A percentile compares a stretch with the other conserved stretches of the same genome.
phyloP scores from a whole-genome alignment of 2,113 vertebrate species.

The Cricetomys ansorgei region DNA sequence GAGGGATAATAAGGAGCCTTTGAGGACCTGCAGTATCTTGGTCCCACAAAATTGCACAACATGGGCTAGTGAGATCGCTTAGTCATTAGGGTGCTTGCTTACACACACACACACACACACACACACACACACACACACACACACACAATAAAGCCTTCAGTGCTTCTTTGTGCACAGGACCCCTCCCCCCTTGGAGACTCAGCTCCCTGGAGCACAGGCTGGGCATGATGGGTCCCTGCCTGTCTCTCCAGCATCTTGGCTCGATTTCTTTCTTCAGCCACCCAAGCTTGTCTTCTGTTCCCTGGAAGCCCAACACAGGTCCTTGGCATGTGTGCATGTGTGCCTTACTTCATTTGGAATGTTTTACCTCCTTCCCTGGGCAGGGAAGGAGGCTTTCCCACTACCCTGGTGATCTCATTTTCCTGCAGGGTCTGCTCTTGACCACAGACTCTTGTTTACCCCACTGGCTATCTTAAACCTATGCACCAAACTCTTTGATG shows the following conservation, averaged over 20 bases:
- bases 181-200: neutral
- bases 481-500: fast-evolving
- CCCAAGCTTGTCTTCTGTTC: neutral
- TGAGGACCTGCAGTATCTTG: neutral
- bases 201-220: too few relatives aligned
- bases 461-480: neutral
- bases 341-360: neutral
- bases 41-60: too few relatives aligned
- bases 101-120: neutral
- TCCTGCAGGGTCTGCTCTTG: neutral
- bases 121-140: neutral
- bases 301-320: neutral
- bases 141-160: neutral
- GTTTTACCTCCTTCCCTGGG: too few relatives aligned
- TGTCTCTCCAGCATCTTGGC: fast-evolving
- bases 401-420: neutral
- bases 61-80: neutral
- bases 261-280: neutral
- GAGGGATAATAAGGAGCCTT: fast-evolving
- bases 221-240: fast-evolving
- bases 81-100: too few relatives aligned
- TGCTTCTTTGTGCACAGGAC: neutral
- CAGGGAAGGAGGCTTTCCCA: fast-evolving
- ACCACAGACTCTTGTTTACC: too few relatives aligned
- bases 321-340: neutral